Evolutionary conservation across 2,888 invertebrate species (phyloP), one percentile per base, ranked within the genome.

Genomic region (Perithous albicinctus): DNA sequence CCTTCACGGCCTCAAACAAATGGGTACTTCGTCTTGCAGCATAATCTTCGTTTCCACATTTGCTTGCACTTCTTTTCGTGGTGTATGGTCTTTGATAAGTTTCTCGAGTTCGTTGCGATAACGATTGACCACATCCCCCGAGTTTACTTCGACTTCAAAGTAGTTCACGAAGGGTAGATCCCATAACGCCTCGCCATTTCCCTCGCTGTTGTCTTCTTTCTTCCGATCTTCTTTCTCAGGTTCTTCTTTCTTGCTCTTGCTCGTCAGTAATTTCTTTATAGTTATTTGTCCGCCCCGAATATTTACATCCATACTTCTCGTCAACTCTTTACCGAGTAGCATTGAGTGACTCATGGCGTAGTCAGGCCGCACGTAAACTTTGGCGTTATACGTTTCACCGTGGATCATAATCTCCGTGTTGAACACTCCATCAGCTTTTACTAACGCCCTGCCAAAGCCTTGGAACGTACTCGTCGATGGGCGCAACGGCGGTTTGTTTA

Each of bases 41-140:
- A 90, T 59, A 18, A 91, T 88, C 41, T 80, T 85, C 82, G 88
- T 89, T 8, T 87, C 79, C 7, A 90, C 76, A 5, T 79, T 83
- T 4, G 86, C 84, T 0, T 86, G 84, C 35, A 84, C 83, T 6
- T 63, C 72, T 38, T 85, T 86, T 2, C 77, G 10, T 4, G 88
- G 87, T 12, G 83, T 41, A 59, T 90, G 89, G 6, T 81, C 74
- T 3, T 78, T 12, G 4, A 89, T 73, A 4, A 88, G 26, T 7
- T 76, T 38, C 46, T 67, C 15, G 23, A 77, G 61, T 41, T 38
- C 8, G 8, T 51, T n/a, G 5, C 35, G 43, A 23, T 67, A 67
- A 3, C n/a, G 32, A 29, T 10, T n/a, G 41, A 29, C 59, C 43
- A 66, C 26, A 23, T 56, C 43, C 5, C n/a, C n/a, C n/a, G n/a